Evolutionary conservation across 2,888 invertebrate genomes (phyloP).

Genomic region (Lutraria lutraria): DNA sequence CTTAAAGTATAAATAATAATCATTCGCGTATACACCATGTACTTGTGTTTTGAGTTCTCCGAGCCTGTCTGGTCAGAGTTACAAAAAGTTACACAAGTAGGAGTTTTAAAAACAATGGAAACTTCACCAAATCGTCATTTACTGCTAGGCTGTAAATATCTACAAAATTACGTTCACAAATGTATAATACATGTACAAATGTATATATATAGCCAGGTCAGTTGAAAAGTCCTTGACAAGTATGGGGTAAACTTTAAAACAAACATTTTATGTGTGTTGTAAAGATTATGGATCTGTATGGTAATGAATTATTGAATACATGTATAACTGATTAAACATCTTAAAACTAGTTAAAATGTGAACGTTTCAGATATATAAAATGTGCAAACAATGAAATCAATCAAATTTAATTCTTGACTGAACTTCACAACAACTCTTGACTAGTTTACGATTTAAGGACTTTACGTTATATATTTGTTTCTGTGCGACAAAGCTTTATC

Average conservation of each 20-base stretch:
- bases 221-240: not conserved
- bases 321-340: not conserved
- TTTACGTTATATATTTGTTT: too few relatives aligned
- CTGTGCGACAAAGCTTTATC: too few relatives aligned
- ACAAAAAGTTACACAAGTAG: too few relatives aligned
- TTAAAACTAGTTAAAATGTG: not conserved
- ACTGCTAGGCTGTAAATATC: too few relatives aligned
- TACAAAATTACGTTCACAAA: too few relatives aligned
- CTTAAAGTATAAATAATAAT: too few relatives aligned
- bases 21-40: too few relatives aligned
- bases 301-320: constrained; percentile 6
- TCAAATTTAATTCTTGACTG: not conserved
- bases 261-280: not conserved
- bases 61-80: too few relatives aligned
- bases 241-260: not conserved
- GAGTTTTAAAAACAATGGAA: too few relatives aligned
- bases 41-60: too few relatives aligned
- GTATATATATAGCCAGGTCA: not conserved
- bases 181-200: not conserved
- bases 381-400: not conserved
- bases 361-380: not conserved
- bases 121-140: too few relatives aligned
- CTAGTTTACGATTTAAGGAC: not conserved
- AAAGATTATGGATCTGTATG: not conserved
- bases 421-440: not conserved